Percentiles rank a stretch among this genome's conserved stretches.
Conservation (phyloP, 1,140 invertebrate species). For the Caenorhabditis briggsae region DNA sequence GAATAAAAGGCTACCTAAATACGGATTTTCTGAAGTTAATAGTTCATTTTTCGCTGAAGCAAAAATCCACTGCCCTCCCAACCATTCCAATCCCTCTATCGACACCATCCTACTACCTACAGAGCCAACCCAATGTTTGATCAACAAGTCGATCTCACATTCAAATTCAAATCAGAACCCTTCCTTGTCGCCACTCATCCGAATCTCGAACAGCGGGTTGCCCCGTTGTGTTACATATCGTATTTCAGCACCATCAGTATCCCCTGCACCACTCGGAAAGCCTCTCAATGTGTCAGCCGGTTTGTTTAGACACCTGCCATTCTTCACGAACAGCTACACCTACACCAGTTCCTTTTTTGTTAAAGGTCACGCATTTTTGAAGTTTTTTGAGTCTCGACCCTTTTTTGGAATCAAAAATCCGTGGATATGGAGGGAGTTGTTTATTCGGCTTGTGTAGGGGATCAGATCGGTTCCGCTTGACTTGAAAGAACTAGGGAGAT, state of each 20-base stretch:
- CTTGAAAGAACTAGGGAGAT: constrained; percentile 33
- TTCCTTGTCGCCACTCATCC: constrained; percentile 3
- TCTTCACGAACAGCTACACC: constrained; percentile 48
- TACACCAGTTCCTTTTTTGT: constrained; percentile 31
- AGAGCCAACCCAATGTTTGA: not conserved
- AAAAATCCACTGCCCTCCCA: no score
- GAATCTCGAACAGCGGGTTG: constrained; percentile 44
- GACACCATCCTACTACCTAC: no score
- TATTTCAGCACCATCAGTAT: constrained; percentile 31
- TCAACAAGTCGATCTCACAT: constrained; percentile 12
- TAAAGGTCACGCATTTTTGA: constrained; percentile 26
- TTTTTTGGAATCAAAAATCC: not conserved
- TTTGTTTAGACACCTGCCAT: constrained; percentile 52
- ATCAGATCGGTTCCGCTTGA: constrained; percentile 42
- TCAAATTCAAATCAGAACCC: constrained; percentile 45
- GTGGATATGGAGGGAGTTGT: not conserved
- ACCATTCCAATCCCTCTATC: no score
- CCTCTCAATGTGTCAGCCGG: constrained; percentile 54
- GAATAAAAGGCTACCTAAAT: no score
- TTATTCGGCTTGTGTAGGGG: constrained; percentile 4
- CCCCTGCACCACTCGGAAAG: constrained; percentile 5
- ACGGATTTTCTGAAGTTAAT: no score
- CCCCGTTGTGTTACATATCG: constrained; percentile 9
- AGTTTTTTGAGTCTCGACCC: not conserved
- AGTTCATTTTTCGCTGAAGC: no score